Percentiles rank a stretch among this genome's conserved stretches.
These are phyloP conservation scores for Prunella himalayana DNA, from an alignment of 2,113 vertebrate species.

Conservation along the genomic window DNA sequence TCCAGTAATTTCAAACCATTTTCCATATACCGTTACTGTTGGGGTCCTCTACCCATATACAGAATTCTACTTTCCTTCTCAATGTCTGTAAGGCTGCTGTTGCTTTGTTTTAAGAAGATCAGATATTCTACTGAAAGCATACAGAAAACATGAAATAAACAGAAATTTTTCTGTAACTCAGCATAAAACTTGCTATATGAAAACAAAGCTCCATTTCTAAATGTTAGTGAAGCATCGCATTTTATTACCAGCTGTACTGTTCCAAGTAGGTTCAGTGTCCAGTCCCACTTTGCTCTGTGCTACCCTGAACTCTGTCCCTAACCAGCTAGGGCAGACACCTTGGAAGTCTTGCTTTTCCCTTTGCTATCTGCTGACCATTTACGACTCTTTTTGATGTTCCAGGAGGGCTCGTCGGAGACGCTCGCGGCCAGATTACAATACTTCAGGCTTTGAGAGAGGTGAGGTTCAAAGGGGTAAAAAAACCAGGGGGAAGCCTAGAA, in stretches of 20 bases:
- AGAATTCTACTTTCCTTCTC: not conserved
- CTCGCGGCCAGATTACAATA: slow-evolving; percentile 37
- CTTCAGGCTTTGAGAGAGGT: slow-evolving; percentile 61
- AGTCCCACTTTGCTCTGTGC: not conserved
- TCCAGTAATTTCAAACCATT: not conserved
- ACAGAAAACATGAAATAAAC: not conserved
- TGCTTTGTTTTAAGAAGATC: not conserved
- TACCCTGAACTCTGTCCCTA: not conserved
- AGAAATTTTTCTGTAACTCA: not conserved
- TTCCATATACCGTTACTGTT: not conserved
- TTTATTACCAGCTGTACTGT: not conserved
- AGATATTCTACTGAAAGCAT: not conserved
- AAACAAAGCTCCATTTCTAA: not conserved
- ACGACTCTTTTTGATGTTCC: not conserved
- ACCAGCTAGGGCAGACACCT: not conserved
- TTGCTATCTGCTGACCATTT: not conserved
- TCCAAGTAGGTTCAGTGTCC: not conserved
- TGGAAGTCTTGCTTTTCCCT: not conserved
- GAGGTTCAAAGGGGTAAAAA: not conserved
- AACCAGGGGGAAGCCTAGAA: not conserved
- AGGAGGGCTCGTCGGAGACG: slow-evolving; percentile 27
- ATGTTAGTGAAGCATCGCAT: not conserved
- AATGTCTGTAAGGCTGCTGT: not conserved
- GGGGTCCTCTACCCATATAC: not conserved
- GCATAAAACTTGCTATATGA: not conserved